Conservation (phyloP, 2,797 vertebrate genomes). For the Pangasius macronema region DNA sequence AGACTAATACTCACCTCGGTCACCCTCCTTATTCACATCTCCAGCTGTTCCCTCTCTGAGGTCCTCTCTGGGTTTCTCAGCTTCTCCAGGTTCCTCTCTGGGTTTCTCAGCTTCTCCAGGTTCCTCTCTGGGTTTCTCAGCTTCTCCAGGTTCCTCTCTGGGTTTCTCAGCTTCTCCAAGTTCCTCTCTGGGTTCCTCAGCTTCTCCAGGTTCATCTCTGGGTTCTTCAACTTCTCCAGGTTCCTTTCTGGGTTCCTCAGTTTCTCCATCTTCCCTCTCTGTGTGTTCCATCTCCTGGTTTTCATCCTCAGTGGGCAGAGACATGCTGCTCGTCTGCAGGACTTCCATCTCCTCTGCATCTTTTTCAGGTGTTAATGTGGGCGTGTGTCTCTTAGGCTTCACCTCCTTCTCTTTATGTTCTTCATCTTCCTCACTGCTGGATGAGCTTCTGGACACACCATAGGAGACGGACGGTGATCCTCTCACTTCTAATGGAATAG, state of each 20-base stretch:
- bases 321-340: conserved; percentile 15
- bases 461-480: conserved; percentile 67
- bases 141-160: conserved; percentile 43
- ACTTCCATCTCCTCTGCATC: conserved; percentile 48
- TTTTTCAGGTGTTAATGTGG: conserved; percentile 19
- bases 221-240: background rate
- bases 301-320: conserved; percentile 33
- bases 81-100: conserved; percentile 34
- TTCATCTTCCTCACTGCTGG: conserved; percentile 69
- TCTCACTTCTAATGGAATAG: conserved; percentile 53
- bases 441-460: conserved; percentile 64
- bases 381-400: conserved; percentile 29
- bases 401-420: conserved; percentile 58
- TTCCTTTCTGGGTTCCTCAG: conserved; percentile 46
- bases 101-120: conserved; percentile 30
- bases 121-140: conserved; percentile 58
- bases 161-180: conserved; percentile 25
- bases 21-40: conserved; percentile 50
- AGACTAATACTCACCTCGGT: conserved; percentile 69
- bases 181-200: conserved; percentile 42
- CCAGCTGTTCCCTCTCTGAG: conserved; percentile 1
- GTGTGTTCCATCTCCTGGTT: conserved; percentile 51
- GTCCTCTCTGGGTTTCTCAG: conserved; percentile 43
- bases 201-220: conserved; percentile 6
- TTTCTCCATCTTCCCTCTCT: conserved; percentile 13